Evolutionary conservation across 2,797 vertebrate genomes (phyloP).

Genomic region (Catostomus latipinnis): DNA sequence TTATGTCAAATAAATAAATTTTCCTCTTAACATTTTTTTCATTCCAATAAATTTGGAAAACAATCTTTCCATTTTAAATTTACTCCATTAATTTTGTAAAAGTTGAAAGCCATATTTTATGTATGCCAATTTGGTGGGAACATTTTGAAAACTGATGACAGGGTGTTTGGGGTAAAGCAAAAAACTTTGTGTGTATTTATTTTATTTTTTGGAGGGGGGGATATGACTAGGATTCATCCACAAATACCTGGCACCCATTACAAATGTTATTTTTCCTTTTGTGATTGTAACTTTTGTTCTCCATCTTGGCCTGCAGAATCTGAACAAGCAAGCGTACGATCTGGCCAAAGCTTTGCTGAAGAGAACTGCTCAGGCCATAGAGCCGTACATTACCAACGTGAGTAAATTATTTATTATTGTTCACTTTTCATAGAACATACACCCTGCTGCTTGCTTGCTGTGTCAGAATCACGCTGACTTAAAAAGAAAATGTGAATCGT

Average conservation of each 20-base stretch:
- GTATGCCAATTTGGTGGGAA: too few species aligned
- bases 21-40: too few species aligned
- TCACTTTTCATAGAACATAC: not conserved
- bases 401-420: constrained; percentile 67
- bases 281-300: not conserved
- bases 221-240: not conserved
- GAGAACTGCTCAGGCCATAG: constrained; percentile 97
- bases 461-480: not conserved
- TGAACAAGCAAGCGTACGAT: constrained; percentile 99
- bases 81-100: too few species aligned
- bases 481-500: not conserved
- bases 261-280: not conserved
- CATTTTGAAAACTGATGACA: too few species aligned
- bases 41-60: too few species aligned
- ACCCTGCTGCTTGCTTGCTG: not conserved
- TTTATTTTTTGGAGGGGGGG: too few species aligned
- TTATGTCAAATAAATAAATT: too few species aligned
- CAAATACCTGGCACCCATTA: not conserved
- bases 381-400: constrained; percentile 98
- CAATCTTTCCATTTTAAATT: too few species aligned
- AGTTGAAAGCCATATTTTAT: too few species aligned
- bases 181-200: too few species aligned
- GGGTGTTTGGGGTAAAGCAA: too few species aligned
- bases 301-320: constrained; percentile 80
- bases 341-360: constrained; percentile 97